Percentiles rank a stretch among this genome's conserved stretches.
Conservation (phyloP, 2,797 vertebrate species). For the Setipinna tenuifilis region DNA sequence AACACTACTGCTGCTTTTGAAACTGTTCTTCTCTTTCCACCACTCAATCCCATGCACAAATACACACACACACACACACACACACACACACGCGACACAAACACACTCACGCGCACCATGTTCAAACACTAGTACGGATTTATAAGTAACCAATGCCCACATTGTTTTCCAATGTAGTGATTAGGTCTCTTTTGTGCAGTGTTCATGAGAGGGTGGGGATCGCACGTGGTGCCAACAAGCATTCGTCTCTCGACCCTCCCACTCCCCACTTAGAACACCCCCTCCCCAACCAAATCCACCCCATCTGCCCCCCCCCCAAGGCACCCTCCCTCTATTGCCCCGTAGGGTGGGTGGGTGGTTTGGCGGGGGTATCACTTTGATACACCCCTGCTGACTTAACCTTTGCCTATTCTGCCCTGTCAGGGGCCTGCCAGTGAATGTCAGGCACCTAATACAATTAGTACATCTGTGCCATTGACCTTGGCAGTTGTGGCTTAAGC, state of each 20-base stretch:
- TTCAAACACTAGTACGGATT: constrained; percentile 18
- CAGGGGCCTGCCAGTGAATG: constrained; percentile 86
- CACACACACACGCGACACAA: neutral
- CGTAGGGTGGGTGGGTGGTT: constrained; percentile 80
- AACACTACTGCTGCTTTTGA: neutral
- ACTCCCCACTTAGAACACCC: neutral
- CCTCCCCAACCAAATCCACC: constrained; percentile 13
- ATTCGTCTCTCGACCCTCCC: constrained; percentile 58
- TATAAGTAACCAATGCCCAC: constrained; percentile 41
- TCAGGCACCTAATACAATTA: constrained; percentile 95
- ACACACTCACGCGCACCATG: neutral
- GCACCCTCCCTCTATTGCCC: constrained; percentile 33
- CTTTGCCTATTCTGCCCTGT: constrained; percentile 88
- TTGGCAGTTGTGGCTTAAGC: constrained; percentile 81
- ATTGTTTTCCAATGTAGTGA: constrained; percentile 55
- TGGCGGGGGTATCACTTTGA: constrained; percentile 69
- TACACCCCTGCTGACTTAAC: constrained; percentile 94
- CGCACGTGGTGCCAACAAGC: constrained; percentile 69
- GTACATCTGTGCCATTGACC: constrained; percentile 91
- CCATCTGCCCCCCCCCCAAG: constrained; percentile 31
- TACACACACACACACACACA: neutral
- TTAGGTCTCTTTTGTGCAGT: constrained; percentile 61
- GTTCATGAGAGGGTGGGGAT: constrained; percentile 67
- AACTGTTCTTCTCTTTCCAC: too few relatives aligned
- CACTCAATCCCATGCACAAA: too few relatives aligned